Evolutionary conservation across 2,888 invertebrate species (phyloP).

Genomic region (Harmothoe impar): DNA sequence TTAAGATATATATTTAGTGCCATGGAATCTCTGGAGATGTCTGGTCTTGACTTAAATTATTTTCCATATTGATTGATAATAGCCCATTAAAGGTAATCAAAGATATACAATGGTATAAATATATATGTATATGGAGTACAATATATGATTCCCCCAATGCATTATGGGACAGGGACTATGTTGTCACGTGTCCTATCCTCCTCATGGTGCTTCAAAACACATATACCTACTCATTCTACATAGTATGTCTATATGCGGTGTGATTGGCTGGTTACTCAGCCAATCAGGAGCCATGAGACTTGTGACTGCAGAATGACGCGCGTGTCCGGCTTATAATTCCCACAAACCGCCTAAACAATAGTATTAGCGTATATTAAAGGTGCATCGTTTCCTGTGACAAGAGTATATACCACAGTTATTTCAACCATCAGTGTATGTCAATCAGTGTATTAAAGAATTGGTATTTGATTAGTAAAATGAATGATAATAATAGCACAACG

Average conservation of each 20-base stretch:
- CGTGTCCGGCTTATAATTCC: conserved; percentile 12
- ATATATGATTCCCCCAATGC: not conserved
- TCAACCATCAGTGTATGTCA: not conserved
- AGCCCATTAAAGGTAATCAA: not conserved
- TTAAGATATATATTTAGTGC: not conserved
- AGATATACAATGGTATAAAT: not conserved
- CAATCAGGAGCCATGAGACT: conserved; percentile 33
- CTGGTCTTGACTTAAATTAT: conserved; percentile 32
- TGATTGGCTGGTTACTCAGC: not conserved
- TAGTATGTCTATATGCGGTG: not conserved
- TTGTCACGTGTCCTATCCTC: conserved; percentile 26
- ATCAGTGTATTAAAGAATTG: not conserved
- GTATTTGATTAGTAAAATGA: not conserved
- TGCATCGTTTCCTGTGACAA: conserved; percentile 13
- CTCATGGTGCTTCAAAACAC: conserved; percentile 22
- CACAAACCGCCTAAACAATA: conserved; percentile 11
- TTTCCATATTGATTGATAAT: not conserved
- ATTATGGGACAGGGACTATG: not conserved
- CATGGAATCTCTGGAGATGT: not conserved
- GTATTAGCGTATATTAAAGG: not conserved
- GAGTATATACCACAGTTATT: not conserved
- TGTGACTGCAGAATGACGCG: conserved; percentile 22
- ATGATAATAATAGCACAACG: not conserved
- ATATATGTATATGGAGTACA: not conserved
- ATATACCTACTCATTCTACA: conserved; percentile 7